Base-by-base conservation (phyloP, 1,140 invertebrate genomes). In the Pollicipes pollicipes region DNA sequence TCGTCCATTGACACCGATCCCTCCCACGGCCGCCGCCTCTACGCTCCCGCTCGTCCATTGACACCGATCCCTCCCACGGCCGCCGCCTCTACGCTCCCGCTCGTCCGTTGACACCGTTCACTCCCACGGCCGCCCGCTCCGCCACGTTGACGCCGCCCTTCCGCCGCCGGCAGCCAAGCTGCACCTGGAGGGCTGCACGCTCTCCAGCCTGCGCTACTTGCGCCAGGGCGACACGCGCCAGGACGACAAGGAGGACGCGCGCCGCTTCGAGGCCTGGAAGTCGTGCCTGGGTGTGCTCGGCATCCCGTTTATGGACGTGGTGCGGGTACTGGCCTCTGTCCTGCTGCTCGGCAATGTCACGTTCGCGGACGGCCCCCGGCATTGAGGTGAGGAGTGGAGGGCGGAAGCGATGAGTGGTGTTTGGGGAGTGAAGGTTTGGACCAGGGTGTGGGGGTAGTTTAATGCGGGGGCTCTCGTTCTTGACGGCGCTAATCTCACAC, bases 251-350 rank as follows among this genome's bases (percentile, higher is more conserved):
- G 88, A 91, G 77, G 90, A 93, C 79, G 85, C 88, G 0, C 78
- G 27, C 66, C 73, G 88, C 71, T 93, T 93, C 79, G 88, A 88
- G 79, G 88, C 90, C 0, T 95, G 92, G 92, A 94, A 94, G 80
- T 87, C 90, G 28, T 92, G 90, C 76, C 83, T 93, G 66, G 90
- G 84, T 69, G 87, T 95, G 21, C 82, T 96, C n/a, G 94, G 93
- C 24, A 96, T 97, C 74, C 93, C 93, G 6, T 95, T 95, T 78
- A 80, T 94, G 78, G 94, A 97, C 80, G 93, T 97, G 10, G 88
- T 96, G 21, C 83, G 93, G 73, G 91, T 96, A 0, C 79, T 97
- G 71, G 90, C 93, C 30, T 91, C 93, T 0, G 90, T 96, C 30
- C 80, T 97, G 71, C 84, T 96, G 67, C 83, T 97, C 31, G 94